Base-by-base conservation (phyloP, 2,888 invertebrate species). In the Agriotes lineatus region DNA sequence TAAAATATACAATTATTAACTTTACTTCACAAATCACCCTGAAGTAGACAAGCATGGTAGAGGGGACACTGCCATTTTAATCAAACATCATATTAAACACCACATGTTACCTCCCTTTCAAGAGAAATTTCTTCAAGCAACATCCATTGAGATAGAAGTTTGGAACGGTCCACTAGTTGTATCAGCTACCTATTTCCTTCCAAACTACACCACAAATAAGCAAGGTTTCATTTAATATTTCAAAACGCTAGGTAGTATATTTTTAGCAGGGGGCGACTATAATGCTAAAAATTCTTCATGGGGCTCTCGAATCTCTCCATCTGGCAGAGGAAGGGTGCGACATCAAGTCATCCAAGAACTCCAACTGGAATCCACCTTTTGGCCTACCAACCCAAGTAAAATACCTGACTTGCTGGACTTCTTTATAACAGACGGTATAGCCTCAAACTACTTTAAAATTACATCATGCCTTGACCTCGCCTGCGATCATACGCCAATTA, bases 401-500 rank as follows among this genome's bases (percentile, higher is more conserved):
- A 14, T 44, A 44, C 44, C 44, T 16, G 44, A 44, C 44, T 18
- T 44, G 44, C 44, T 44, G 44, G 44, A 44, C 18, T 16, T 44
- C 44, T 16, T 44, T 44, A 44, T 44, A 44, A 44, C 44, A 16
- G 16, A 44, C 9, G 44, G 44, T 6, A 44, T 44, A 5, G 44
- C 44, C 16, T 44, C 44, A 44, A 44, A 14, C 50, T 20, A 50
- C 50, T n/a, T 50, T 50, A 50, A 50, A 50, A 19, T 50, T 50
- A 20, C 50, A 44, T 44, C 44, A 44, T 16, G 19, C 16, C 44
- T 44, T 44, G 72, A 76, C 45, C 52, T 76, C 12, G 70, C 70
- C 18, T 74, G 74, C 0, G 72, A 74, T 18, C 74, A 76, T 18
- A 67, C 71, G 18, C 71, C 74, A 12, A 58, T 75, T 6, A 25